Conservation (phyloP, 2,113 vertebrate genomes). For the Datnioides undecimradiatus region DNA sequence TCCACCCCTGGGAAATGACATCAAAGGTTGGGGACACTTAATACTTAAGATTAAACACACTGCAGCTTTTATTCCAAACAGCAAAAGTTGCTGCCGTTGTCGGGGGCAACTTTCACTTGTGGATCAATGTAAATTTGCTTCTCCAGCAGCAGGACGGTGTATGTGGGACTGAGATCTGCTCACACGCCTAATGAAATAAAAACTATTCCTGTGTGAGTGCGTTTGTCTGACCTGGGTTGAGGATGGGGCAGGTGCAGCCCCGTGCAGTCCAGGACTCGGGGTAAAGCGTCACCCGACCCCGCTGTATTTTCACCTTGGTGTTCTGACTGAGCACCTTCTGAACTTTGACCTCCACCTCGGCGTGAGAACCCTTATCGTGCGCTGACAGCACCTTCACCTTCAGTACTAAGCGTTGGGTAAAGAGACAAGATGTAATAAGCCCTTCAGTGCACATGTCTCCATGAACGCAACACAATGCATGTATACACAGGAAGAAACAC, state of each 20-base stretch:
- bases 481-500: no score
- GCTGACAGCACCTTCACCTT: slow-evolving; percentile 96
- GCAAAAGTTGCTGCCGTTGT: no score
- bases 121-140: no score
- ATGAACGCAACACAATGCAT: no score
- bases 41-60: no score
- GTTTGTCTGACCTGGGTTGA: slow-evolving; percentile 91
- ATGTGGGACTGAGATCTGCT: no score
- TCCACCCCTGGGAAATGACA: slow-evolving; percentile 85
- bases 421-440: background rate
- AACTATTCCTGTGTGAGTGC: no score
- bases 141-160: no score
- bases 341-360: slow-evolving; percentile 96
- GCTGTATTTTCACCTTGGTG: slow-evolving; percentile 90
- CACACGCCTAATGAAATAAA: no score
- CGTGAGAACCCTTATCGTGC: slow-evolving; percentile 97
- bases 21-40: background rate
- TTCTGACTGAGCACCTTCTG: slow-evolving; percentile 94
- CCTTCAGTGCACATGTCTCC: background rate
- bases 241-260: slow-evolving; percentile 97
- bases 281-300: slow-evolving; percentile 90
- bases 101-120: no score
- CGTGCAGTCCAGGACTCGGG: slow-evolving; percentile 97
- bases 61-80: no score
- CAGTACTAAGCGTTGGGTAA: slow-evolving; percentile 84